Conservation (phyloP, 64 coral and sea anemone genomes). For the Pocillopora damicornis region DNA sequence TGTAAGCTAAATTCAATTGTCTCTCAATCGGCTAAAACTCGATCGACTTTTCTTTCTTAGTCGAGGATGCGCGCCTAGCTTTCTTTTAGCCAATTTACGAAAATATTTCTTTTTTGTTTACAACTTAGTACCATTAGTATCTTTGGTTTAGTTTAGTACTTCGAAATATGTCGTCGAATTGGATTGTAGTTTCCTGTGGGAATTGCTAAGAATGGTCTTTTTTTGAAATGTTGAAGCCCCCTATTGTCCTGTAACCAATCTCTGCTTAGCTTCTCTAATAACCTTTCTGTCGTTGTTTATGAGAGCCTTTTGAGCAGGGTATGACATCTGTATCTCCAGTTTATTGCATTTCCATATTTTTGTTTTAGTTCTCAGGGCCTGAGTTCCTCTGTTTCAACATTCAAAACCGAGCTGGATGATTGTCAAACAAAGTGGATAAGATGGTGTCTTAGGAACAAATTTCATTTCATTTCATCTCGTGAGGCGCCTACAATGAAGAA, state of each 20-base stretch:
- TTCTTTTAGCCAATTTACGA: too few relatives aligned
- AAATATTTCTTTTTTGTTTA: too few relatives aligned
- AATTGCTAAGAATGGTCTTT: neutral
- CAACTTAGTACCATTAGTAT: too few relatives aligned
- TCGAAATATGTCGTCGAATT: neutral
- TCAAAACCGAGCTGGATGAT: neutral
- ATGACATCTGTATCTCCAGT: neutral
- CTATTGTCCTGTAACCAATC: constrained; percentile 13
- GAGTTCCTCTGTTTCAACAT: neutral
- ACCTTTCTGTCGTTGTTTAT: neutral
- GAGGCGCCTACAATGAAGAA: neutral
- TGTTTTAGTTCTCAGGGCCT: constrained; percentile 4
- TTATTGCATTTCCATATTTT: constrained; percentile 35
- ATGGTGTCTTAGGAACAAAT: neutral
- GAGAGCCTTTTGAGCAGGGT: neutral
- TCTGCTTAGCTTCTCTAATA: neutral
- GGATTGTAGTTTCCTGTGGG: neutral
- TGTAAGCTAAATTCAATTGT: neutral
- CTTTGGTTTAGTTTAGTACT: neutral
- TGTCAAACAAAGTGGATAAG: neutral
- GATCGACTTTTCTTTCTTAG: too few relatives aligned
- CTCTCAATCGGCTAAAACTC: neutral
- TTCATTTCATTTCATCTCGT: neutral
- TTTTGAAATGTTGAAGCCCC: neutral
- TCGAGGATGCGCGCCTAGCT: too few relatives aligned